phyloP scores from a whole-genome alignment of 2,888 invertebrate genomes.

The Stramonita haemastoma region DNA sequence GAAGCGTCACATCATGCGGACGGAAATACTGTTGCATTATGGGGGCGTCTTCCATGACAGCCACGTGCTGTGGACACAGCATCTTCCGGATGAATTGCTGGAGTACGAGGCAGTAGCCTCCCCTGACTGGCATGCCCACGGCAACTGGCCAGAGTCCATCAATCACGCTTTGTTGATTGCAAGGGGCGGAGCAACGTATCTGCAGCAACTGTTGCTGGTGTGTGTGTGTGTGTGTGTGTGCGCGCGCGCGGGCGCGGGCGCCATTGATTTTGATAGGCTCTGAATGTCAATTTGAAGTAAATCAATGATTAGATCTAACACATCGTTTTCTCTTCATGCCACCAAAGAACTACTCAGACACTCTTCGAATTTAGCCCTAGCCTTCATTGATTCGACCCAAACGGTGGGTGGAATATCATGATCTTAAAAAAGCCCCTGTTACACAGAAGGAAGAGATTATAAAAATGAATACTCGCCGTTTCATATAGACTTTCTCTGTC shows the following conservation, averaged over 20 bases:
- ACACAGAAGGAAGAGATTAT: too few species aligned
- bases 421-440: too few species aligned
- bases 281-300: too few species aligned
- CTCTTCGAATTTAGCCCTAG: too few species aligned
- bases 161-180: conserved; percentile 46
- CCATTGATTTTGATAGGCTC: not conserved
- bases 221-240: conserved; percentile 23
- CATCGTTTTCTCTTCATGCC: too few species aligned
- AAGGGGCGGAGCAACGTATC: conserved; percentile 39
- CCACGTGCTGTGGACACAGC: conserved; percentile 48
- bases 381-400: too few species aligned
- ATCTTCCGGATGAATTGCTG: conserved; percentile 42
- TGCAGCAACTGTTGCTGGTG: conserved; percentile 35
- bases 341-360: too few species aligned
- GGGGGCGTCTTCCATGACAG: conserved; percentile 49
- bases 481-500: too few species aligned
- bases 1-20: conserved; percentile 40
- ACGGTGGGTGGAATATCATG: too few species aligned
- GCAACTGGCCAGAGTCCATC: conserved; percentile 49
- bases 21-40: conserved; percentile 47
- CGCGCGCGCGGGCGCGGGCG: not conserved
- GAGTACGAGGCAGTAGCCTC: conserved; percentile 48
- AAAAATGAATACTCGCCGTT: too few species aligned
- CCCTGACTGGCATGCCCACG: conserved; percentile 49
- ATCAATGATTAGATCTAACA: too few species aligned